A percentile compares a stretch with the other conserved stretches of the same genome.
Evolutionary conservation across 2,797 vertebrate genomes (phyloP).

Genomic region (Enteromius unitaeniatus): DNA sequence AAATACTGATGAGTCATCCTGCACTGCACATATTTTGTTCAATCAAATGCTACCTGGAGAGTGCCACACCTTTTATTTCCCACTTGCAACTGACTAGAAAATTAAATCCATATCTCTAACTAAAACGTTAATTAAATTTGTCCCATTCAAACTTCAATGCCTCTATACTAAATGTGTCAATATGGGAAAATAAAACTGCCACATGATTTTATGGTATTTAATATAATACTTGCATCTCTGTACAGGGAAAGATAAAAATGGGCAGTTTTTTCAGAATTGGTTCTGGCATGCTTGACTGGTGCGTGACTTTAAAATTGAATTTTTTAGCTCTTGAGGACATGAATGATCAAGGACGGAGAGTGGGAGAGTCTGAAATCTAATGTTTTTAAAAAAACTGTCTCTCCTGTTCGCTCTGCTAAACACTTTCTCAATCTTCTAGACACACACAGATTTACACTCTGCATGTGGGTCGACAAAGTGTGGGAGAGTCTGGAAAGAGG

Average conservation of each 20-base stretch:
- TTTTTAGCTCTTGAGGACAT: constrained; percentile 6
- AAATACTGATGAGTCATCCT: constrained; percentile 16
- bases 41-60: background rate
- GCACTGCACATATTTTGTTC: background rate
- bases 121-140: background rate
- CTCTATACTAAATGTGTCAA: background rate
- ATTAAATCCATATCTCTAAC: background rate
- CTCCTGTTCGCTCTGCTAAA: background rate
- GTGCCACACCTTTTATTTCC: background rate
- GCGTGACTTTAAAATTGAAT: background rate
- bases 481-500: constrained; percentile 21
- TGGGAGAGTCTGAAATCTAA: constrained; percentile 35
- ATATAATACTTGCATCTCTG: background rate
- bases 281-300: background rate
- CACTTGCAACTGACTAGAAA: background rate
- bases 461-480: constrained; percentile 29
- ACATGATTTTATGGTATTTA: background rate
- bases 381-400: background rate
- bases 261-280: background rate
- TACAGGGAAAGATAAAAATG: background rate
- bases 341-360: constrained; percentile 23
- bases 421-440: constrained; percentile 23
- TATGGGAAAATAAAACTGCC: background rate
- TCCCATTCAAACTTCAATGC: background rate
- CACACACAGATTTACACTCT: constrained; percentile 25